Percentiles rank a stretch among this genome's conserved stretches.
Conservation (phyloP, 2,888 invertebrate species). For the Drosophila fungiperda region DNA sequence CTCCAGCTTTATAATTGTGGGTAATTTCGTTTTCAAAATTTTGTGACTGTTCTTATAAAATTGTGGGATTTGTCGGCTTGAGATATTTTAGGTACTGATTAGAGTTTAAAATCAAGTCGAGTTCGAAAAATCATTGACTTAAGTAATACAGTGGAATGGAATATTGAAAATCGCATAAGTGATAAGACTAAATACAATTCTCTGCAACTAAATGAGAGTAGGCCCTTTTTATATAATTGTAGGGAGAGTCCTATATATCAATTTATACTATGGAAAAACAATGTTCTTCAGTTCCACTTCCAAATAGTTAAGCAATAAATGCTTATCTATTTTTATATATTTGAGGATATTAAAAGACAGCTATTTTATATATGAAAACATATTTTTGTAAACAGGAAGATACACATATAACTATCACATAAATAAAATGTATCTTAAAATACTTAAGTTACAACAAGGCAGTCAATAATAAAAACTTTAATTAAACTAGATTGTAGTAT, state of each 20-base stretch:
- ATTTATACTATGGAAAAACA: background rate
- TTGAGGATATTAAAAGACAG: background rate
- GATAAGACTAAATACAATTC: background rate
- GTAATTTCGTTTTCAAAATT: background rate
- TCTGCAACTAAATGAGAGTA: background rate
- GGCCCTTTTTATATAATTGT: background rate
- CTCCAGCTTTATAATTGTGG: background rate
- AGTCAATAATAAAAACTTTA: conserved; percentile 36
- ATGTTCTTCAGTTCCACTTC: background rate
- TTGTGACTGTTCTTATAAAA: too few relatives aligned
- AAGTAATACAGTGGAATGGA: background rate
- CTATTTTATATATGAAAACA: background rate
- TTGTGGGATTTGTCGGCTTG: background rate
- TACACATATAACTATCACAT: conserved; percentile 21
- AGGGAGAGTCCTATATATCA: background rate
- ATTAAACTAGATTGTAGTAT: conserved; percentile 6
- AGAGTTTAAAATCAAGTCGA: background rate
- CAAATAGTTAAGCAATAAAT: background rate
- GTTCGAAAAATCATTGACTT: background rate
- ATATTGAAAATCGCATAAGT: background rate
- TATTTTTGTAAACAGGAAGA: background rate
- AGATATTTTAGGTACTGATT: background rate
- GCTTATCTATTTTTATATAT: background rate
- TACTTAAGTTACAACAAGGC: conserved; percentile 15
- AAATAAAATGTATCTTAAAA: conserved; percentile 16